Base-by-base conservation (phyloP, 2,113 vertebrate species). In the Peromyscus maniculatus region DNA sequence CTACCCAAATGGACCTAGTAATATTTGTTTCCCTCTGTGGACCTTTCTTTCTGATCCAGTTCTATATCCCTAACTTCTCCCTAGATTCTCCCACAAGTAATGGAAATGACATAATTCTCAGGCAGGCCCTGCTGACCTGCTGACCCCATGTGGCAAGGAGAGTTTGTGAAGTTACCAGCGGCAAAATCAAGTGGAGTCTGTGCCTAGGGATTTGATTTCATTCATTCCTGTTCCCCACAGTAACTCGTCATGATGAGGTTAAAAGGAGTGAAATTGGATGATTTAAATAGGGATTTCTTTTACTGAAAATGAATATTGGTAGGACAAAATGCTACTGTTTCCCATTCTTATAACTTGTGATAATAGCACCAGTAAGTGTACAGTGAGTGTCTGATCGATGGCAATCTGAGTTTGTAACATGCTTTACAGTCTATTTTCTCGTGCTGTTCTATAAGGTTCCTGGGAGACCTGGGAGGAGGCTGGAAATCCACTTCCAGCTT, bases 271-370 rank as follows among this genome's bases (percentile, higher is more conserved):
- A 9, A 11, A 64, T 5, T 5, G 55, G 39, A 74, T 9, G 17
- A n/a, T 80, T 95, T 91, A 46, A 82, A 83, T 31, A 79, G 22
- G 84, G 39, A 77, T 64, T 89, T 74, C 55, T 24, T n/a, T 93
- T 28, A 26, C 84, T 57, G 46, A 71, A 82, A 87, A 19, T 16
- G 92, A 71, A 2, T 55, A 12, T 12, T 80, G 39, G 36, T n/a
- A 57, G 33, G 67, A 79, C 66, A 57, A 19, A 36, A 33, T 43
- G 49, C 26, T 46, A 39, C 22, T 75, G 78, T 55, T 64, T 77
- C 19, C 10, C 28, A 43, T 66, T 84, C 43, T 72, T 84, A n/a
- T 55, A 71, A 69, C 17, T 33, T 64, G 36, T 15, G 79, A 39
- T 33, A 36, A 43, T 0, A 74, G 62, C 12, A 43, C 46, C 26